These are phyloP conservation scores for Tachuris rubrigastra DNA, from an alignment of 2,113 vertebrate genomes.

Conservation along the genomic window DNA sequence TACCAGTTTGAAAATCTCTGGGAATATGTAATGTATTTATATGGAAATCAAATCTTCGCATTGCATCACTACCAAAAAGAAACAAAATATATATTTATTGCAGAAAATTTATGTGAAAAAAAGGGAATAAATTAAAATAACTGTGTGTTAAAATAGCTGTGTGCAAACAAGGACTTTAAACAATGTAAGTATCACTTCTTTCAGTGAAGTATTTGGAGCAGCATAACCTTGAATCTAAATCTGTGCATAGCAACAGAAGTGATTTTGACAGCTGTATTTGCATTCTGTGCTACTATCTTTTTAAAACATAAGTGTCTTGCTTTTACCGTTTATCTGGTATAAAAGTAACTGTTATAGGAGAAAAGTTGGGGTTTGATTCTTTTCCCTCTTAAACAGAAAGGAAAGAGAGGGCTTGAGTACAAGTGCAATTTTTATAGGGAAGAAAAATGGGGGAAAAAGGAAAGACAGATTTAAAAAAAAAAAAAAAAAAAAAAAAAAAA, in stretches of 20 bases:
- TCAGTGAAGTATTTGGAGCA: background rate
- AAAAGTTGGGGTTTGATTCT: background rate
- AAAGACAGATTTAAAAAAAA: background rate
- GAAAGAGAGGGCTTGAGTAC: background rate
- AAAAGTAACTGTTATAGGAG: background rate
- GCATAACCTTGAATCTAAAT: slow-evolving; percentile 12
- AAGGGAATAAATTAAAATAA: background rate
- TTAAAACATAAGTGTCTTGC: background rate
- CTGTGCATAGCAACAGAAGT: background rate
- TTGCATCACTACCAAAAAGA: background rate
- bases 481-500: background rate
- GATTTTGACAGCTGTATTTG: background rate
- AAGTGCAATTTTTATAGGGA: background rate
- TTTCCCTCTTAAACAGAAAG: background rate
- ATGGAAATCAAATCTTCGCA: background rate
- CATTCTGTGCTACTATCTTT: background rate
- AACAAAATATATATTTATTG: background rate
- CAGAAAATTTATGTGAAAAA: background rate
- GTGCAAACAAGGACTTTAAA: background rate
- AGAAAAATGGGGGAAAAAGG: background rate
- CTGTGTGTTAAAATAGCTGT: too few relatives aligned
- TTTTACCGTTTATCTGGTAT: background rate
- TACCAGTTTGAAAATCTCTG: background rate
- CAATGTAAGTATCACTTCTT: background rate
- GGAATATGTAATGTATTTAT: background rate